phyloP scores from a whole-genome alignment of 30 jellyfish, hydroid and myxozoan species.

The Cassiopea andromeda region DNA sequence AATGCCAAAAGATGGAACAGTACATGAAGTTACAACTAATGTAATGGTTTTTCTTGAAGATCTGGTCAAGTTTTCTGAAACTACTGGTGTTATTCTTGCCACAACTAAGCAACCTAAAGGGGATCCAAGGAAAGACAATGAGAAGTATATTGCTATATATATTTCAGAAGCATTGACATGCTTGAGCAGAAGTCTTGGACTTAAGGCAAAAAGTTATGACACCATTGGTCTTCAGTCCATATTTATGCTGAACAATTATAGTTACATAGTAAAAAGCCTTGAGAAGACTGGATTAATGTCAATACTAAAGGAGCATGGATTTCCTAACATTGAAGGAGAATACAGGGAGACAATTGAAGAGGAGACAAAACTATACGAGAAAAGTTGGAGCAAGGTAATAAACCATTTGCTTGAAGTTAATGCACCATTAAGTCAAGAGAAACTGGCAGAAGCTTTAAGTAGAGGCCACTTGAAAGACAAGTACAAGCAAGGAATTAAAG shows the following conservation, averaged over 20 bases:
- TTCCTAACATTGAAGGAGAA: slow-evolving; percentile 75
- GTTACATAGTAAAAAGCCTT: slow-evolving; percentile 84
- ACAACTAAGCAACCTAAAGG: slow-evolving; percentile 21
- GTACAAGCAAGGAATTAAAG: slow-evolving; percentile 94
- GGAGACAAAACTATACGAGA: slow-evolving; percentile 82
- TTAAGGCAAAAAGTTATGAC: slow-evolving; percentile 85
- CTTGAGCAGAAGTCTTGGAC: slow-evolving; percentile 73
- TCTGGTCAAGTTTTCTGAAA: slow-evolving; percentile 74
- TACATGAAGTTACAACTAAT: slow-evolving; percentile 88
- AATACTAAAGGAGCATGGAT: slow-evolving; percentile 74
- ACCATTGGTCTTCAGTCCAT: slow-evolving; percentile 82
- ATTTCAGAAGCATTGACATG: slow-evolving; percentile 69
- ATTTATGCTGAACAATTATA: slow-evolving; percentile 90
- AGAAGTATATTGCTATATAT: slow-evolving; percentile 37
- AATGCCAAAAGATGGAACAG: slow-evolving; percentile 96
- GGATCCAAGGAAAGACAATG: slow-evolving; percentile 35
- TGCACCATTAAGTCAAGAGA: slow-evolving; percentile 79
- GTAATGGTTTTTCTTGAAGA: slow-evolving; percentile 93
- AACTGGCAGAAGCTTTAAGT: slow-evolving; percentile 81
- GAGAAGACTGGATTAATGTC: slow-evolving; percentile 88
- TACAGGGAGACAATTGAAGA: slow-evolving; percentile 85
- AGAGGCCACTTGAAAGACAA: slow-evolving; percentile 94
- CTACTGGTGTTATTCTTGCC: slow-evolving; percentile 82
- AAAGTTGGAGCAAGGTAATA: slow-evolving; percentile 84
- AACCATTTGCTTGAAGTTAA: slow-evolving; percentile 80